Evolutionary conservation across 2,113 vertebrate genomes (phyloP).

Genomic region (Antigone vipio): DNA sequence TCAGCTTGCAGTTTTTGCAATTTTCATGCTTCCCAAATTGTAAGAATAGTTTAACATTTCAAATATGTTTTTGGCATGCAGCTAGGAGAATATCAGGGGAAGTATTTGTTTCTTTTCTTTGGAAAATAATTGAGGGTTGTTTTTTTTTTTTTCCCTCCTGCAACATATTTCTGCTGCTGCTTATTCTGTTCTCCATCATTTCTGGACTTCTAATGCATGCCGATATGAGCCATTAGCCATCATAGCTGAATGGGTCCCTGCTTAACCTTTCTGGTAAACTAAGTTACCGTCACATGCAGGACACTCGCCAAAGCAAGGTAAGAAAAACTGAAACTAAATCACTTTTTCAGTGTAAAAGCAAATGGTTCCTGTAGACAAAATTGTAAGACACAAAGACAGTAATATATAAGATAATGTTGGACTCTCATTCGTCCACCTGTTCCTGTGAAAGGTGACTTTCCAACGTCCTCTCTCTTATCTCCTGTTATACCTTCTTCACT

Average conservation of each 20-base stretch:
- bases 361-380: not conserved
- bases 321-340: slow-evolving; percentile 22
- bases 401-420: not conserved
- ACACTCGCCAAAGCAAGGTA: not conserved
- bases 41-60: slow-evolving; percentile 66
- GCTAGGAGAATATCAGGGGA: not conserved
- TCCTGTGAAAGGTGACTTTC: not conserved
- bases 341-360: not conserved
- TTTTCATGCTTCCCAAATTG: slow-evolving; percentile 72
- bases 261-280: not conserved
- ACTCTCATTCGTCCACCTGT: not conserved
- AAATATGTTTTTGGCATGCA: slow-evolving; percentile 33
- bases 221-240: not conserved
- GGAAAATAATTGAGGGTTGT: not conserved
- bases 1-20: slow-evolving; percentile 66
- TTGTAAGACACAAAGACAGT: not conserved
- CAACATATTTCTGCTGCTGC: not conserved
- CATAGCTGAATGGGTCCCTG: not conserved
- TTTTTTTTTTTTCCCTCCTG: not conserved
- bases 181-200: not conserved
- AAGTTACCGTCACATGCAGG: not conserved
- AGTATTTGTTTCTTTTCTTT: slow-evolving; percentile 25
- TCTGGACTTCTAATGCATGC: not conserved
- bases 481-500: not conserved
- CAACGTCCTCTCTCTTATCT: not conserved